Conservation (phyloP, 2,113 vertebrate species). For the Electrona antarctica region DNA sequence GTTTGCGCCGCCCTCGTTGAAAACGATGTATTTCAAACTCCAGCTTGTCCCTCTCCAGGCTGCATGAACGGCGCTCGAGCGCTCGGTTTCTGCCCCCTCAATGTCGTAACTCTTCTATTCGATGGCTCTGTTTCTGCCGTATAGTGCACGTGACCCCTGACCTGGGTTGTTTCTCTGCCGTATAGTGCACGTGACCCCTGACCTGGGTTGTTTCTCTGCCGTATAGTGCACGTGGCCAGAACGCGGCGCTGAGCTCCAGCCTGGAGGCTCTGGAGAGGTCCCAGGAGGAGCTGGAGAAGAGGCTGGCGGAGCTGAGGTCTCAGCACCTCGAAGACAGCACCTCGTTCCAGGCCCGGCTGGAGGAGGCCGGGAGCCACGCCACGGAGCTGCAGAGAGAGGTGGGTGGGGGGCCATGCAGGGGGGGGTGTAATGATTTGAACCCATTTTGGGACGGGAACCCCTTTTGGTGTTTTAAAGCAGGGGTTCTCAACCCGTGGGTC, state of each 20-base stretch:
- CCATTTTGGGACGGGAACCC: no score
- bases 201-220: conserved; percentile 20
- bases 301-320: conserved; percentile 85
- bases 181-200: conserved; percentile 2
- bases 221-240: conserved; percentile 88
- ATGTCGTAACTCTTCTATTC: no score
- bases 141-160: conserved; percentile 9
- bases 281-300: conserved; percentile 87
- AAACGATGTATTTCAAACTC: no score
- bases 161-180: neutral
- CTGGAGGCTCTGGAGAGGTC: conserved; percentile 86
- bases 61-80: no score
- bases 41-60: no score
- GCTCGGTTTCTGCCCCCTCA: no score
- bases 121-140: no score
- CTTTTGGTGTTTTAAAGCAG: no score
- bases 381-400: conserved; percentile 93
- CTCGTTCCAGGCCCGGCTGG: conserved; percentile 87
- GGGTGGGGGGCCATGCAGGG: conserved; percentile 41
- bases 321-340: conserved; percentile 86
- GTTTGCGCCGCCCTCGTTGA: no score
- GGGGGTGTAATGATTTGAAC: no score
- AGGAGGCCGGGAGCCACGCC: conserved; percentile 86
- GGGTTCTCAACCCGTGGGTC: no score
- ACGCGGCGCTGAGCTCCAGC: conserved; percentile 84